Percentiles rank a stretch among this genome's conserved stretches.
Evolutionary conservation across 2,797 vertebrate species (phyloP).

Genomic region (Danio tinwini): DNA sequence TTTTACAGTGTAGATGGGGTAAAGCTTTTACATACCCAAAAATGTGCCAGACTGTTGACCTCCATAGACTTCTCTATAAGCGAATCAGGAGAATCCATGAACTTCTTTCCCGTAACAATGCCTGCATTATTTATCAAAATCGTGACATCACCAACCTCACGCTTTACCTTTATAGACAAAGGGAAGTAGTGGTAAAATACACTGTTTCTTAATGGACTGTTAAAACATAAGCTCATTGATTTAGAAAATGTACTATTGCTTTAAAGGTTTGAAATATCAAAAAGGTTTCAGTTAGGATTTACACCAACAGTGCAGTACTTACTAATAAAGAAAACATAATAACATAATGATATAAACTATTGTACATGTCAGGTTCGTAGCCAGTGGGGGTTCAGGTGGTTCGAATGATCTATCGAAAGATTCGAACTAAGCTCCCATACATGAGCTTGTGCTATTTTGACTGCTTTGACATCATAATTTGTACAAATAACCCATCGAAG

Average conservation of each 20-base stretch:
- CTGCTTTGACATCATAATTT: too few species aligned
- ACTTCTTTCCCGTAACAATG: conserved; percentile 75
- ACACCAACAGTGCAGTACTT: neutral
- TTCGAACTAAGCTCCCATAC: too few species aligned
- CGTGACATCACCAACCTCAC: conserved; percentile 82
- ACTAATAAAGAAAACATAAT: too few species aligned
- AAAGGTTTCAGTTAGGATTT: neutral
- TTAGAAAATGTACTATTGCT: neutral
- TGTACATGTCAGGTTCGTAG: too few species aligned
- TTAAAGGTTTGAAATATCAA: neutral
- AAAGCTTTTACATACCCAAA: conserved; percentile 78
- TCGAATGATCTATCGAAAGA: too few species aligned
- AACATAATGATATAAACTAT: too few species aligned
- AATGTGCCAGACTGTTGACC: conserved; percentile 82
- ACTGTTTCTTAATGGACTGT: conserved; percentile 1
- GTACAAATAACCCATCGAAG: too few species aligned
- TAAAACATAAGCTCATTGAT: neutral
- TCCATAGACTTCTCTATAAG: conserved; percentile 80
- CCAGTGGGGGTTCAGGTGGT: too few species aligned
- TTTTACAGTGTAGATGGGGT: too few species aligned
- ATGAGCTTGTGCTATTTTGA: too few species aligned
- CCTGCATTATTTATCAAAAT: conserved; percentile 86
- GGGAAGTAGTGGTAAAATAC: conserved; percentile 9
- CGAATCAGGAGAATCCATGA: conserved; percentile 77
- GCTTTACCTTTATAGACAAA: conserved; percentile 78